These are phyloP conservation scores for Leistus spinibarbis DNA, from an alignment of 2,888 invertebrate genomes.

Conservation along the genomic window DNA sequence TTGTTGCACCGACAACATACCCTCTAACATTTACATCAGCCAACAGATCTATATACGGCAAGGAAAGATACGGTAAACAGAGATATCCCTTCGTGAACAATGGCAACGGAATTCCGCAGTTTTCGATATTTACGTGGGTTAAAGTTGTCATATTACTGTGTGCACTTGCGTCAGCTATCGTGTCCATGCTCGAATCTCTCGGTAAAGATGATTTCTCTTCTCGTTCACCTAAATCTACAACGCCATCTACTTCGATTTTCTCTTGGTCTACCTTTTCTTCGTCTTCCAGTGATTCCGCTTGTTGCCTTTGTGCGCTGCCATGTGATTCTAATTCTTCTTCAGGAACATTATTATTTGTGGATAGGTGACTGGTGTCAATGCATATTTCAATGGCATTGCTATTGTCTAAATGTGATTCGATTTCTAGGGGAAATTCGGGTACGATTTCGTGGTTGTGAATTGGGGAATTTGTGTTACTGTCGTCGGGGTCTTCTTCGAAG, in stretches of 20 bases:
- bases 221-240: constrained; percentile 27
- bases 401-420: constrained; percentile 28
- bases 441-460: not conserved
- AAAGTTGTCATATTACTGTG: constrained; percentile 67
- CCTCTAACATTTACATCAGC: constrained; percentile 83
- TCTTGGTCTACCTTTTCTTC: constrained; percentile 23
- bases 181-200: constrained; percentile 72
- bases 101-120: constrained; percentile 87
- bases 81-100: constrained; percentile 90
- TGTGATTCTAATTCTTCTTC: not conserved
- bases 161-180: constrained; percentile 62
- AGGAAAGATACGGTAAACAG: constrained; percentile 93
- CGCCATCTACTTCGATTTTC: constrained; percentile 22
- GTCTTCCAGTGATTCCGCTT: not conserved
- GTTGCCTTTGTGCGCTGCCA: not conserved
- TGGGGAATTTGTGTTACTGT: not conserved
- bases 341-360: constrained; percentile 6
- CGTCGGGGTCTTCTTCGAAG: constrained; percentile 59
- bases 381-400: constrained; percentile 40
- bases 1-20: constrained; percentile 95
- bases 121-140: constrained; percentile 70
- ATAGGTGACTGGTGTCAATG: constrained; percentile 31
- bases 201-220: constrained; percentile 62
- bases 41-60: constrained; percentile 92
- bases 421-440: not conserved